A percentile compares a stretch with the other conserved stretches of the same genome.
Conservation (phyloP, 2,797 vertebrate species). For the Spheniscus humboldti region DNA sequence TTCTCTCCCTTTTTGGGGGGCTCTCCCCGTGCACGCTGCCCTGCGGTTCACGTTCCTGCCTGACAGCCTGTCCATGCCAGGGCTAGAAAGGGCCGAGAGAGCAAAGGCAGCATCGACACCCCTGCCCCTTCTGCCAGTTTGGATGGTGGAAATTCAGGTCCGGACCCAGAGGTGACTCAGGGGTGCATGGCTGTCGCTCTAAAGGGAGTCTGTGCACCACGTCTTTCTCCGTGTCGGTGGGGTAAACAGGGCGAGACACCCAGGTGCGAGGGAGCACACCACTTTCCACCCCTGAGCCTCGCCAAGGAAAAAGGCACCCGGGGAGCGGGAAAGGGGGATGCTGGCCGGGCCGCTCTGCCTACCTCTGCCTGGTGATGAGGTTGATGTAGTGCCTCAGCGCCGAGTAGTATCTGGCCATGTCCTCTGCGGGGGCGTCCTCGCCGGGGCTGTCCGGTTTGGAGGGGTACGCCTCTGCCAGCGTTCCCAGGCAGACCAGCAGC, state of each 20-base stretch:
- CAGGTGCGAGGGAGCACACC: not conserved
- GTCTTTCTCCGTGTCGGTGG: accelerated
- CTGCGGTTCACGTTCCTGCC: not conserved
- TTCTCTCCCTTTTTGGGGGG: not conserved
- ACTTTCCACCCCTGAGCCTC: not conserved
- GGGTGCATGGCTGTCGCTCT: accelerated
- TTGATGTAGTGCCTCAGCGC: slow-evolving; percentile 98
- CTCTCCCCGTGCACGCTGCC: accelerated
- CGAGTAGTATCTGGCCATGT: slow-evolving; percentile 96
- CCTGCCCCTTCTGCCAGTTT: not conserved
- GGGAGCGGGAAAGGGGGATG: not conserved
- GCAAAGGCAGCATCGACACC: not conserved
- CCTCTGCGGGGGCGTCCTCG: slow-evolving; percentile 92
- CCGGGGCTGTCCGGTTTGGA: slow-evolving; percentile 95
- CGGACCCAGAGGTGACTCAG: not conserved
- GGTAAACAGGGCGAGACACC: not conserved
- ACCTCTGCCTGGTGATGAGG: slow-evolving; percentile 98
- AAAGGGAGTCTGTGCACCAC: not conserved
- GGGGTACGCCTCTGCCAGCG: slow-evolving; percentile 91
- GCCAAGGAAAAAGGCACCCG: not conserved
- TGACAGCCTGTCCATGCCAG: not conserved
- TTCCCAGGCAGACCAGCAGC: slow-evolving; percentile 88
- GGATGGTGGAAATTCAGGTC: not conserved
- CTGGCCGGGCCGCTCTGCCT: not conserved
- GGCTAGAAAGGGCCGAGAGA: not conserved